Evolutionary conservation across 2,888 invertebrate species (phyloP).

Genomic region (Nomada ruficornis): DNA sequence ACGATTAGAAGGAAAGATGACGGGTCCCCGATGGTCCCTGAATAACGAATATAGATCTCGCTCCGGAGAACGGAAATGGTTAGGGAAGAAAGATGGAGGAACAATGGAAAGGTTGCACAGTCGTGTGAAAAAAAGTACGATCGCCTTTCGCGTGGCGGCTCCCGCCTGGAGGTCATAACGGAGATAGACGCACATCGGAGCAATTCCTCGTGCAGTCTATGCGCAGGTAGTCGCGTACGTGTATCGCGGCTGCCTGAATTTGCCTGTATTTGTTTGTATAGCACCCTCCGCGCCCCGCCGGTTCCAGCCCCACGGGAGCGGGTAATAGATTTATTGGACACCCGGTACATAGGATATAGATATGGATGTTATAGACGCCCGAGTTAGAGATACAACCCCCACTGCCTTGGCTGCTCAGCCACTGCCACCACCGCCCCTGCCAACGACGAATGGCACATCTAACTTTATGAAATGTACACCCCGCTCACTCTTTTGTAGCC

Average conservation of each 20-base stretch:
- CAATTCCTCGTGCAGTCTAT: constrained; percentile 67
- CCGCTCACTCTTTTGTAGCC: constrained; percentile 19
- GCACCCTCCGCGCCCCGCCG: constrained; percentile 68
- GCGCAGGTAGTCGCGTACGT: constrained; percentile 32
- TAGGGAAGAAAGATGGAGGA: constrained; percentile 52
- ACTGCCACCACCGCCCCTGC: constrained; percentile 55
- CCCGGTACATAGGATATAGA: constrained; percentile 81
- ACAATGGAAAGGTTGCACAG: constrained; percentile 52
- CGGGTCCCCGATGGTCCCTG: constrained; percentile 62
- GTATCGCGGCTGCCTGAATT: constrained; percentile 48
- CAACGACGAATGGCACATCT: constrained; percentile 76
- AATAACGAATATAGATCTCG: constrained; percentile 65
- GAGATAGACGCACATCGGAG: constrained; percentile 78
- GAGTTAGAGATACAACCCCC: constrained; percentile 76
- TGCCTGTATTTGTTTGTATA: constrained; percentile 60
- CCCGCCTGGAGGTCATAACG: constrained; percentile 77
- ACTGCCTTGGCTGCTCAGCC: constrained; percentile 45
- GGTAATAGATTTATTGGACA: constrained; percentile 84
- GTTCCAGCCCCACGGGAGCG: constrained; percentile 78
- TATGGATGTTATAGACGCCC: constrained; percentile 77
- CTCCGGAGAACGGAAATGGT: constrained; percentile 49
- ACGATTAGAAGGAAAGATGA: constrained; percentile 2
- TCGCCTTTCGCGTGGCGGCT: constrained; percentile 65
- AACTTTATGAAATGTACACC: constrained; percentile 74
- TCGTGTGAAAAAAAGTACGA: constrained; percentile 60